Evolutionary conservation across 2,113 vertebrate species (phyloP).

Genomic region (Takifugu bimaculatus): DNA sequence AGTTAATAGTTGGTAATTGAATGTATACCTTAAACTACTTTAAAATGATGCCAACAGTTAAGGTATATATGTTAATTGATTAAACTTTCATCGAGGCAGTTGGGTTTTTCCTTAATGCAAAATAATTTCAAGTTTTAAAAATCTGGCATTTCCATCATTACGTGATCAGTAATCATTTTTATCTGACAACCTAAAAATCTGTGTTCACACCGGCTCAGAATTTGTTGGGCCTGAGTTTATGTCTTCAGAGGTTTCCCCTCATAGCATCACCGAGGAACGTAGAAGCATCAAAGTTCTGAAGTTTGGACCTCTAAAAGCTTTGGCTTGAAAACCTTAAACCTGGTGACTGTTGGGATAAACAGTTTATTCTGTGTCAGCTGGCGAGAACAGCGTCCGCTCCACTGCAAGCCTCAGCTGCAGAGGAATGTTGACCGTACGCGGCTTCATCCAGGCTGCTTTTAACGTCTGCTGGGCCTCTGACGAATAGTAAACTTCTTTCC

Average conservation of each 20-base stretch:
- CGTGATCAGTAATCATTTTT: too few species aligned
- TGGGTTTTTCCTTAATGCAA: too few species aligned
- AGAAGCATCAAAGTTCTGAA: slow-evolving; percentile 62
- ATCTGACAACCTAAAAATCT: too few species aligned
- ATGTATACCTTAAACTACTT: too few species aligned
- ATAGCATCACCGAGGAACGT: slow-evolving; percentile 62
- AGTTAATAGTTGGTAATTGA: too few species aligned
- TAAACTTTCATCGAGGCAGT: too few species aligned
- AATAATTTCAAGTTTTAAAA: too few species aligned
- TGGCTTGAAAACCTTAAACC: slow-evolving; percentile 66
- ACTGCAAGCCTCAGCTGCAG: slow-evolving; percentile 41
- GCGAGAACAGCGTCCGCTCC: slow-evolving; percentile 49
- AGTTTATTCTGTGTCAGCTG: slow-evolving; percentile 71
- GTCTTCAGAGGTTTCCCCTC: slow-evolving; percentile 23
- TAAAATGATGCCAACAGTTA: too few species aligned
- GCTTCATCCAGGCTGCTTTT: slow-evolving; percentile 28
- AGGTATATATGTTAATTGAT: too few species aligned
- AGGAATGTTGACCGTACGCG: slow-evolving; percentile 56
- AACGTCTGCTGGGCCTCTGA: slow-evolving; percentile 47
- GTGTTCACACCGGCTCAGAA: too few species aligned
- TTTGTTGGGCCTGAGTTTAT: slow-evolving; percentile 19
- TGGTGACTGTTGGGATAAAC: slow-evolving; percentile 71
- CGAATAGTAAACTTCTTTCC: slow-evolving; percentile 36
- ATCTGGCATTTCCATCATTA: too few species aligned
- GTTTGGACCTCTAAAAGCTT: slow-evolving; percentile 66